Evolutionary conservation across 1,140 invertebrate species (phyloP), one percentile per base, ranked within the genome.

Genomic region (Rhagoletis zephyria): DNA sequence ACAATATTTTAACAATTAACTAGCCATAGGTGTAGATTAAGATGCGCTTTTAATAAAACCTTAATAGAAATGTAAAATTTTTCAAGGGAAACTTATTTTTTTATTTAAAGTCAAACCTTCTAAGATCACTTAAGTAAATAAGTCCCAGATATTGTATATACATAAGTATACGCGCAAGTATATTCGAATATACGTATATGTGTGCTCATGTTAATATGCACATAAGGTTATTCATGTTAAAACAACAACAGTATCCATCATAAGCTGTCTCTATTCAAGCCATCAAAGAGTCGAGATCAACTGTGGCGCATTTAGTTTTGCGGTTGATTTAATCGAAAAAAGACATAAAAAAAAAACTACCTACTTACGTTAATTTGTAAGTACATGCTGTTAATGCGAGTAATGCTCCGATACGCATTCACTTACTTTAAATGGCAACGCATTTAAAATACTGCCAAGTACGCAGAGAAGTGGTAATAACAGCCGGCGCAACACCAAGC

Each of bases 371-470:
- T 14, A 42, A 19, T 16, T 48, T 48, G 2, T 74, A 74, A 16
- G 42, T 16, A 56, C 40, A 3, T 67, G 7, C 10, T 65, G 64
- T 30, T 45, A 74, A 74, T 74, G 16, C 42, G 40, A 42, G 40
- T 45, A 45, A 45, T 14, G 45, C 42, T 45, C 6, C n/a, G 61
- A 63, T n/a, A 63, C 61, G 61, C 61, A 63, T 19, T 74, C 67
- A 16, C n/a, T 51, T 74, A n/a, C 70, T 74, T 74, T 74, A 51
- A 74, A 74, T 74, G 67, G 67, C 67, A 74, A 74, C 67, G 10
- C 40, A 42, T 4, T 42, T 74, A 74, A 74, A 45, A 45, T 42
- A 48, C 42, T 5, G 14, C 4, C 14, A 16, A 14, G 70, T 74
- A 48, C 14, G 40, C 40, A 10, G 10, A 4, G 19, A 42, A 10